These are phyloP conservation scores for Glareola pratincola DNA, from an alignment of 2,113 vertebrate genomes.

Conservation along the genomic window DNA sequence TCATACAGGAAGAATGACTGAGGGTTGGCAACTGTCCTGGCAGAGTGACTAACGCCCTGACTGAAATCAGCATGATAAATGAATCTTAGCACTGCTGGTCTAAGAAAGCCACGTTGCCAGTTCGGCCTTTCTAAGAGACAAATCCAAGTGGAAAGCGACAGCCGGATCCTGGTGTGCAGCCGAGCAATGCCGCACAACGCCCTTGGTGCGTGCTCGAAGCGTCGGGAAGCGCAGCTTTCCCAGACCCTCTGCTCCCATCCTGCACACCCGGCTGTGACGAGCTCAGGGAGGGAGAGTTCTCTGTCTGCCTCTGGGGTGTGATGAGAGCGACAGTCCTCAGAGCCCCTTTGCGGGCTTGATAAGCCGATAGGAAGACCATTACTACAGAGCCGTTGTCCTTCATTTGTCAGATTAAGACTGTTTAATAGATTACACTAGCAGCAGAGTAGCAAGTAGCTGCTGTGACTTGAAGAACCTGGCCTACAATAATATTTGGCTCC, in stretches of 20 bases:
- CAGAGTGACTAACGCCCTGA: neutral
- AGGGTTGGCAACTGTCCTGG: neutral
- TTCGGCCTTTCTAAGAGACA: neutral
- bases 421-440: neutral
- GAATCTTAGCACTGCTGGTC: neutral
- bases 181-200: rapidly evolving
- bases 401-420: neutral
- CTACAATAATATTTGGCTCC: neutral
- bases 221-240: rapidly evolving
- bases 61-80: neutral
- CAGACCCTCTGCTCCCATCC: neutral
- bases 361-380: neutral
- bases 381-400: neutral
- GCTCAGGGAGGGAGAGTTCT: neutral
- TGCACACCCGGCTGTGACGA: neutral
- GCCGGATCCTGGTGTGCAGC: rapidly evolving
- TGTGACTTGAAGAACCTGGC: neutral
- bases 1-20: neutral
- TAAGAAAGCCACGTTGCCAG: neutral
- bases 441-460: neutral
- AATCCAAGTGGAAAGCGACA: neutral
- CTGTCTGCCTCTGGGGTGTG: neutral
- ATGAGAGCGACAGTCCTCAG: neutral
- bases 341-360: neutral
- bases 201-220: neutral